These are phyloP conservation scores for Sebastes taczanowskii DNA, from an alignment of 2,797 vertebrate genomes.

Conservation along the genomic window DNA sequence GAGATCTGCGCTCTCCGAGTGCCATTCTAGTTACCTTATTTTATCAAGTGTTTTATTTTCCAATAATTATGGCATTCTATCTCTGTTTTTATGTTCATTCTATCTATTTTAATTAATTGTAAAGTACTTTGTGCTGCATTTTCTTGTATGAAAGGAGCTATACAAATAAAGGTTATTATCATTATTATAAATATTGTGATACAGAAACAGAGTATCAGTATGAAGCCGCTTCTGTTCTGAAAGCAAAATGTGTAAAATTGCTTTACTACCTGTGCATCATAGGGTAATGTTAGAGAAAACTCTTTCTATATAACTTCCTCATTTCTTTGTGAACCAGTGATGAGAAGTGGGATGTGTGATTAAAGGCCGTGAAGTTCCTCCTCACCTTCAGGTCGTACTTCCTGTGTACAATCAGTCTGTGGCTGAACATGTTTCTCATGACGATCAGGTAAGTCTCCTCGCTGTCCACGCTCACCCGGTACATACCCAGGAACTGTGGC, in stretches of 20 bases:
- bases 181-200: background rate
- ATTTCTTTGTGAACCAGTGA: background rate
- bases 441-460: slow-evolving; percentile 94
- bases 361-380: background rate
- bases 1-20: too few species aligned
- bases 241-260: background rate
- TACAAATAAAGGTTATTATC: background rate
- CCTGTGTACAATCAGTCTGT: slow-evolving; percentile 91
- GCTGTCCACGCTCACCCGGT: slow-evolving; percentile 92
- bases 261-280: background rate
- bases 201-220: background rate
- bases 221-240: background rate
- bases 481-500: slow-evolving; percentile 96
- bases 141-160: background rate
- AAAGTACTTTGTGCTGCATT: background rate
- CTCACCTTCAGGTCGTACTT: slow-evolving; percentile 96
- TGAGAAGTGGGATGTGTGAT: background rate
- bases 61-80: too few species aligned
- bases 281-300: background rate
- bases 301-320: background rate
- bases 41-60: too few species aligned
- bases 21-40: too few species aligned
- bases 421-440: slow-evolving; percentile 97
- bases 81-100: background rate
- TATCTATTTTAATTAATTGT: background rate